Conservation (phyloP, 2,113 vertebrate genomes). For the Callipepla californica region DNA sequence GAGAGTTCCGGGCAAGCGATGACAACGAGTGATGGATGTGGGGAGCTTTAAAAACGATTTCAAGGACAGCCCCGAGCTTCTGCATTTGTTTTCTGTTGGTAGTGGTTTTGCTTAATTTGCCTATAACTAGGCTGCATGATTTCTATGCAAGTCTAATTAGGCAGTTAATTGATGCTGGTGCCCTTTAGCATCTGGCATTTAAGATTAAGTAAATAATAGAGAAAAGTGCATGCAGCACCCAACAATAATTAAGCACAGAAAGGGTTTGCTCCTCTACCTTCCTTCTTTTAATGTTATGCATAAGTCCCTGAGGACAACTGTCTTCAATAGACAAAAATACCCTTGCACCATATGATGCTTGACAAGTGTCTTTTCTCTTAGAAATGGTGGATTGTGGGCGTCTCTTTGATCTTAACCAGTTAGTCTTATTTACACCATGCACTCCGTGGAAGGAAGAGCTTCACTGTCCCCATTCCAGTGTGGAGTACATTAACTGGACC, state of each 20-base stretch:
- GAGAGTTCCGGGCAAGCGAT: neutral
- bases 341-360: neutral
- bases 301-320: constrained; percentile 6
- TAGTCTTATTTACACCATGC: neutral
- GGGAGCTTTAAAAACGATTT: constrained; percentile 37
- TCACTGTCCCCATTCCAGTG: neutral
- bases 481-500: neutral
- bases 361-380: neutral
- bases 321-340: constrained; percentile 16
- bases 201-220: constrained; percentile 69
- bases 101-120: neutral
- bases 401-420: neutral
- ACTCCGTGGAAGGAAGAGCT: neutral
- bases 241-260: constrained; percentile 50
- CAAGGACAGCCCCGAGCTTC: constrained; percentile 33
- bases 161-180: constrained; percentile 70
- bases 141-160: constrained; percentile 75
- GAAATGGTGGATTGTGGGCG: neutral
- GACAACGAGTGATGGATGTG: constrained; percentile 15
- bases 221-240: constrained; percentile 35
- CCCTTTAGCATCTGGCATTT: constrained; percentile 71
- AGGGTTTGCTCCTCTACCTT: neutral
- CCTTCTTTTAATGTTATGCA: neutral
- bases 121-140: constrained; percentile 53
- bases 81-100: rapidly evolving